Evolutionary conservation across 1,140 invertebrate species (phyloP).

Genomic region (Proctacanthus coquilletti): DNA sequence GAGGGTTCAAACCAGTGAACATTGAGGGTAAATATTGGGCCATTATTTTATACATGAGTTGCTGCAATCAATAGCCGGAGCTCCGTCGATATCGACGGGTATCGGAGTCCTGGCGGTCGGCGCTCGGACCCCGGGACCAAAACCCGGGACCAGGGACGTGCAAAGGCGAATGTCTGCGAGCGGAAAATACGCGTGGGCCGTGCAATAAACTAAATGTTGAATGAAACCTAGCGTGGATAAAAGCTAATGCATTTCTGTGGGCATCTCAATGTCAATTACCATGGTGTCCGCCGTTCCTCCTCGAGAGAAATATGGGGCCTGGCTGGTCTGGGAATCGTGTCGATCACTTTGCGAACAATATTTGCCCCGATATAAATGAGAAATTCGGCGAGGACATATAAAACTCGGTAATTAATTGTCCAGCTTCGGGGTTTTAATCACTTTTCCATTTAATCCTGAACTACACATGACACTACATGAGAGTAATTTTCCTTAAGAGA

Average conservation of each 20-base stretch:
- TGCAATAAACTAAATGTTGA: slow-evolving; percentile 5
- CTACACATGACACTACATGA: too few species aligned
- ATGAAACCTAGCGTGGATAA: slow-evolving; percentile 3
- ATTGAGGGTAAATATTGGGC: slow-evolving; percentile 8
- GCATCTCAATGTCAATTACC: slow-evolving; percentile 4
- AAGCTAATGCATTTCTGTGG: slow-evolving; percentile 4
- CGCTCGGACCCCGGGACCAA: neutral
- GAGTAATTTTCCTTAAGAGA: too few species aligned
- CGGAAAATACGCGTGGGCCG: neutral
- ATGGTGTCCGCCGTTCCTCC: neutral
- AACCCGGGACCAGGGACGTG: neutral
- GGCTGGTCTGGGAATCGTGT: too few species aligned
- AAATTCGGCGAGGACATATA: too few species aligned
- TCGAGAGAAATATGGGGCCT: too few species aligned
- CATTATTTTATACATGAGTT: slow-evolving; percentile 9
- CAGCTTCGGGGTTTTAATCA: too few species aligned
- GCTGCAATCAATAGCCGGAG: slow-evolving; percentile 7
- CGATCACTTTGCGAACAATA: too few species aligned
- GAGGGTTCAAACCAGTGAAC: slow-evolving; percentile 2
- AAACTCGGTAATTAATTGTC: too few species aligned
- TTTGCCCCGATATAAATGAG: too few species aligned
- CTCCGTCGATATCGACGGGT: neutral
- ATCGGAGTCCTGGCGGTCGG: neutral
- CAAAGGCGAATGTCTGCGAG: neutral
- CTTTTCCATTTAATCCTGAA: too few species aligned